Conservation (phyloP, 2,113 vertebrate species). For the Albula glossodonta region DNA sequence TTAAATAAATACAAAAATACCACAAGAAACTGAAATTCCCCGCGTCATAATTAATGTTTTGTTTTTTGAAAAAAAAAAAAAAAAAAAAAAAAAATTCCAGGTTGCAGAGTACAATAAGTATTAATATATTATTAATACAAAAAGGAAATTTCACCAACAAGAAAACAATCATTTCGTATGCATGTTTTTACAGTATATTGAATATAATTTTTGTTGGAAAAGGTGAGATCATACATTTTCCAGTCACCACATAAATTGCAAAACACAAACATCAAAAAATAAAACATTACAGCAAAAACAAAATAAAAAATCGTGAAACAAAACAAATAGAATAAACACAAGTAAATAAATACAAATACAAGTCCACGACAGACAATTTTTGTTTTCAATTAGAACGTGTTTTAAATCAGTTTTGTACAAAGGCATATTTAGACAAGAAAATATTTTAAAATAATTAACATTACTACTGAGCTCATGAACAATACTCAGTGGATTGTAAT, state of each 20-base stretch:
- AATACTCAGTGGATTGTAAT: not conserved
- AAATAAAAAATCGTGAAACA: not conserved
- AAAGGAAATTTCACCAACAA: not conserved
- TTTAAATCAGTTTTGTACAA: not conserved
- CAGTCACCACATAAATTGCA: not conserved
- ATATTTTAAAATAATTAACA: not conserved
- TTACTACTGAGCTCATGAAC: not conserved
- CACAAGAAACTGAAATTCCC: not conserved
- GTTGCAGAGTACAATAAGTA: not conserved
- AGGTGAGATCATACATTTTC: not conserved
- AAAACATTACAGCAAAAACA: not conserved
- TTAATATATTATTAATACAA: not conserved
- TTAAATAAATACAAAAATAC: conserved; percentile 57
- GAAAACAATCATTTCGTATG: not conserved
- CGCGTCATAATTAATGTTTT: not conserved
- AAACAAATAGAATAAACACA: too few species aligned
- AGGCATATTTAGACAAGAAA: not conserved
- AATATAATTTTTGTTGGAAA: not conserved
- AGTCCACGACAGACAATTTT: too few species aligned
- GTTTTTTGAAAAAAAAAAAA: not conserved
- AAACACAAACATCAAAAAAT: not conserved
- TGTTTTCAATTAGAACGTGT: too few species aligned
- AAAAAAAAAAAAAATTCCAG: not conserved
- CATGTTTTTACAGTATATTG: not conserved
- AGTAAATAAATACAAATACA: too few species aligned